Evolutionary conservation across 2,888 invertebrate species (phyloP).

Genomic region (Augochlorella aurata): DNA sequence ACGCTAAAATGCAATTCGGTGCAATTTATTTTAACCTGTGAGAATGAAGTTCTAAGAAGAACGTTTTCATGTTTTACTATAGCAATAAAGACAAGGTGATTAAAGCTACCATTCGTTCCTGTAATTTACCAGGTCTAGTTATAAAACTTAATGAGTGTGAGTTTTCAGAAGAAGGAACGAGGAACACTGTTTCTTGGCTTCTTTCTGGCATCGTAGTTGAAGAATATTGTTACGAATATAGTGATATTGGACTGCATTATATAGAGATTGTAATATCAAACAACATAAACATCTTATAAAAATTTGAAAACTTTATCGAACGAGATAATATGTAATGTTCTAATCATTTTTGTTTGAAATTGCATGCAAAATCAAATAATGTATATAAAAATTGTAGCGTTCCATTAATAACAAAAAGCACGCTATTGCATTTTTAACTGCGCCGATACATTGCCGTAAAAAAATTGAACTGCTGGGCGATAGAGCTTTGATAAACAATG

Average conservation of each 20-base stretch:
- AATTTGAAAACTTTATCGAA: too few relatives aligned
- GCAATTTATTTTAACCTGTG: not conserved
- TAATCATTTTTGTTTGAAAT: too few relatives aligned
- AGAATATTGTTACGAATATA: not conserved
- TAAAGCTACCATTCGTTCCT: not conserved
- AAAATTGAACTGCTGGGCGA: too few relatives aligned
- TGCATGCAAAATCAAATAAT: too few relatives aligned
- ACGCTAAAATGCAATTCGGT: not conserved
- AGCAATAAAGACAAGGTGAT: not conserved
- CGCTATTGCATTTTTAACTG: too few relatives aligned
- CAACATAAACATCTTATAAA: too few relatives aligned
- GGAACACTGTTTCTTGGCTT: not conserved
- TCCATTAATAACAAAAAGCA: too few relatives aligned
- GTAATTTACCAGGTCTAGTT: not conserved
- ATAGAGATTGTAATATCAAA: too few relatives aligned
- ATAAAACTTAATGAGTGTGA: not conserved
- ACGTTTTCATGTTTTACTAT: not conserved
- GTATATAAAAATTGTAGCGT: too few relatives aligned
- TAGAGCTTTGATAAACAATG: too few relatives aligned
- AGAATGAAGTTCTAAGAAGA: not conserved
- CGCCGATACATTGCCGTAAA: too few relatives aligned
- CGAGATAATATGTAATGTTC: too few relatives aligned
- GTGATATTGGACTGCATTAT: not conserved
- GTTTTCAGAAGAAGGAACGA: not conserved
- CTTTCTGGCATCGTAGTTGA: not conserved